Evolutionary conservation across 2,888 invertebrate genomes (phyloP), one percentile per base, ranked within the genome.

Genomic region (Neocrepidodera transversa): DNA sequence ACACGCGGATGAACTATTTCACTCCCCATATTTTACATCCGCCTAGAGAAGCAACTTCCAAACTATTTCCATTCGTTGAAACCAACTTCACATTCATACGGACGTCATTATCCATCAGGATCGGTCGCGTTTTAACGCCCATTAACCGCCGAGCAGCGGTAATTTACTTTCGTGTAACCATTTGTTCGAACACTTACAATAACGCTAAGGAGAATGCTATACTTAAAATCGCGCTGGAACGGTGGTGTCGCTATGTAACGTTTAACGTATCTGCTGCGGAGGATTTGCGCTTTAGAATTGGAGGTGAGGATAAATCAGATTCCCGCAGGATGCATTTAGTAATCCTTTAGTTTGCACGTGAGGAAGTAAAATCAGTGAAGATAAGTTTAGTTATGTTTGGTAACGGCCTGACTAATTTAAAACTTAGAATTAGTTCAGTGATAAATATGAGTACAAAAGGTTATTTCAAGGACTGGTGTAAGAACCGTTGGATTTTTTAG

Each of bases 121-220:
- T 63, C 58, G 58, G 58, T 58, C 35, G 43, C 16, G 40, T 17
- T 54, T 53, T 42, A 57, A 60, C 58, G 53, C 58, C 63, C 49
- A 56, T 56, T 52, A 52, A 51, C 58, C 62, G 48, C 54, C 50
- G 18, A n/a, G 55, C 47, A 52, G 60, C 52, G 62, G 60, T 51
- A 62, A 62, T 62, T 62, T 57, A 58, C 43, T 45, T 50, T 18
- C 20, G 28, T 58, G 51, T 59, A 64, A 51, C 57, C 59, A 54
- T 54, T 26, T 14, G 36, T 28, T 35, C 20, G 11, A 48, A 45
- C 55, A 45, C 56, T 43, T 56, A 42, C 42, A 52, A 52, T 52
- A 49, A 62, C 58, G 49, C 43, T 38, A 56, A 52, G n/a, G 53
- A 14, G 42, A 10, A 35, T 20, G 54, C 40, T 20, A 28, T 7